A percentile compares a stretch with the other conserved stretches of the same genome.
These are phyloP conservation scores for Hemicordylus capensis DNA, from an alignment of 2,113 vertebrate genomes.

Conservation along the genomic window DNA sequence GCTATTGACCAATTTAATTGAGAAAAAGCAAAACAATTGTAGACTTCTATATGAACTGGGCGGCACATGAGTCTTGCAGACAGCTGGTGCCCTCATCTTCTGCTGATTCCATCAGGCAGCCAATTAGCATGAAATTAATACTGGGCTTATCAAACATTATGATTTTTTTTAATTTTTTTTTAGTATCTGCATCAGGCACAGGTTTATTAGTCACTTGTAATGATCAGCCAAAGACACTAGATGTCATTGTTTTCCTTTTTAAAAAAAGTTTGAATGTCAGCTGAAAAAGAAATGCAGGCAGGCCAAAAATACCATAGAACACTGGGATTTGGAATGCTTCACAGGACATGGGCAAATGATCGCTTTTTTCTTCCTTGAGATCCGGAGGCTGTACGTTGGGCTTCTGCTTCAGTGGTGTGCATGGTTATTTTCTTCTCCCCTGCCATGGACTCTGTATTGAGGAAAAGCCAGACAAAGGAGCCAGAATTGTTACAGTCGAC, in stretches of 20 bases:
- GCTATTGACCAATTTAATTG: not conserved
- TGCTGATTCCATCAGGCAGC: constrained; percentile 62
- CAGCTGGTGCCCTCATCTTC: constrained; percentile 62
- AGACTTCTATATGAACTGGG: not conserved
- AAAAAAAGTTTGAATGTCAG: not conserved
- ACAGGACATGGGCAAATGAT: not conserved
- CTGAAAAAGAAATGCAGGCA: not conserved
- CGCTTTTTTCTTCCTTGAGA: not conserved
- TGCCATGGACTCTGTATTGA: not conserved
- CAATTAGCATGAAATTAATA: constrained; percentile 70
- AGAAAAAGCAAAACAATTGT: not conserved
- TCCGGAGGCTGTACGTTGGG: not conserved
- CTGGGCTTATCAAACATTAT: constrained; percentile 59
- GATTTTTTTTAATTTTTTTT: constrained; percentile 32
- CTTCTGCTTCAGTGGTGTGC: too few species aligned
- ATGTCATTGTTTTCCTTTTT: constrained; percentile 12
- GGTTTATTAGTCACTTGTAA: constrained; percentile 55
- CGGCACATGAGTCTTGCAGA: constrained; percentile 11
- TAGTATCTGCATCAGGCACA: constrained; percentile 51
- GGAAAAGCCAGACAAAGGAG: not conserved
- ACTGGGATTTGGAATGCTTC: not conserved
- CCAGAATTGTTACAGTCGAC: not conserved
- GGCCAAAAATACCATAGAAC: too few species aligned
- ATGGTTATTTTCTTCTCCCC: not conserved
- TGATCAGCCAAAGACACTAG: not conserved